Conservation (phyloP, 2,888 invertebrate species). For the Pristionchus arcanus region DNA sequence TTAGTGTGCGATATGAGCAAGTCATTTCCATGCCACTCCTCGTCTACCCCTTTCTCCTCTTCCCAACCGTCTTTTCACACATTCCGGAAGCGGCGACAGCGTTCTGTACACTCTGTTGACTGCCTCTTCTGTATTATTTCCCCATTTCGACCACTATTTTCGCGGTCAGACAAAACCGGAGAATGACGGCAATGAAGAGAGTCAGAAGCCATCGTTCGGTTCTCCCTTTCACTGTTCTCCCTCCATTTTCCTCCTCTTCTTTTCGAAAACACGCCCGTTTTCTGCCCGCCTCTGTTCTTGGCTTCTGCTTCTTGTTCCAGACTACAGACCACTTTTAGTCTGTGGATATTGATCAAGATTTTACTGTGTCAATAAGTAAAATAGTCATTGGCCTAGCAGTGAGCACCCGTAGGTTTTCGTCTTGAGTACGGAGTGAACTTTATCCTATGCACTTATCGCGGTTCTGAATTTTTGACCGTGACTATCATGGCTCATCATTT, state of each 20-base stretch:
- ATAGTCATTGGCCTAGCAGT: too few species aligned
- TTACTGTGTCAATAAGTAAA: too few species aligned
- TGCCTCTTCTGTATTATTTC: not conserved
- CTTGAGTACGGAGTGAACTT: too few species aligned
- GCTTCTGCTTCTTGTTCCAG: not conserved
- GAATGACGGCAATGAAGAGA: not conserved
- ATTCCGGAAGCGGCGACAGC: not conserved
- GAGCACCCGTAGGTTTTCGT: too few species aligned
- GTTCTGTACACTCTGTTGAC: not conserved
- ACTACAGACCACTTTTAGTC: not conserved
- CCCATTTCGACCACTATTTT: not conserved
- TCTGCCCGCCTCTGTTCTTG: not conserved
- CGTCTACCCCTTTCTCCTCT: constrained; percentile 50
- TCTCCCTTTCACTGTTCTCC: constrained; percentile 12
- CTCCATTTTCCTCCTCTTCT: not conserved
- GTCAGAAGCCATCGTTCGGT: not conserved
- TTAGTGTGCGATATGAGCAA: too few species aligned
- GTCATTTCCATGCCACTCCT: not conserved
- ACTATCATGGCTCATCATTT: too few species aligned
- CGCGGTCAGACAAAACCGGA: not conserved
- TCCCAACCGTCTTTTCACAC: constrained; percentile 45
- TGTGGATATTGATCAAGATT: not conserved
- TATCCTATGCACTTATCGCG: too few species aligned
- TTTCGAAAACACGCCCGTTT: constrained; percentile 5
- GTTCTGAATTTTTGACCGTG: too few species aligned